phyloP scores from a whole-genome alignment of 1,140 invertebrate genomes.

The Philopotamus ludificatus region DNA sequence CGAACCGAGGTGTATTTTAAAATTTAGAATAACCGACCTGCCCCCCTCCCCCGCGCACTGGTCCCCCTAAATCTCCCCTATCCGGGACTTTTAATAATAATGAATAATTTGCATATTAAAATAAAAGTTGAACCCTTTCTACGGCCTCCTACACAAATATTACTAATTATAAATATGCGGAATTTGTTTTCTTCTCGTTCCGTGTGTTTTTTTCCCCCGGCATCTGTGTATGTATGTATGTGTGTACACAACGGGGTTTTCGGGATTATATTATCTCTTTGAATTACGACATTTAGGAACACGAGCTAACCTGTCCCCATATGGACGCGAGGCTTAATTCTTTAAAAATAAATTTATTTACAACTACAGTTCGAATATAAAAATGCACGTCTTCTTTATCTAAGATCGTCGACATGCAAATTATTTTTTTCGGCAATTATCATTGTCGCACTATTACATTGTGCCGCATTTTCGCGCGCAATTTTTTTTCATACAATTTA shows the following conservation, averaged over 20 bases:
- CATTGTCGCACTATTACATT: no score
- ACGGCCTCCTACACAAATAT: slow-evolving; percentile 31
- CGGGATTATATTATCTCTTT: slow-evolving; percentile 31
- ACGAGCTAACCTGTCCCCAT: neutral
- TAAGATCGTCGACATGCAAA: no score
- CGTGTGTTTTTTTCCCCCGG: slow-evolving; percentile 2
- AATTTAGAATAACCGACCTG: slow-evolving; percentile 40
- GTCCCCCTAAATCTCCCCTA: slow-evolving; percentile 27
- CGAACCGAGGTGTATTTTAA: slow-evolving; percentile 40
- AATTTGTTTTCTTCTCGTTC: slow-evolving; percentile 32
- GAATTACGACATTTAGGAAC: slow-evolving; percentile 27
- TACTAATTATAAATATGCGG: slow-evolving; percentile 42
- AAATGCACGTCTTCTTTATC: no score
- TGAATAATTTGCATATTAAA: slow-evolving; percentile 43
- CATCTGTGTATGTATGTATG: neutral
- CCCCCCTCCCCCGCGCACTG: neutral
- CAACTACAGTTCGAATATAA: no score
- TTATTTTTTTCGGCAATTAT: no score
- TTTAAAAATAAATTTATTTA: no score
- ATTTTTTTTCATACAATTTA: slow-evolving; percentile 11
- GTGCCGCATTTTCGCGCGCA: no score
- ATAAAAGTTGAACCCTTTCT: slow-evolving; percentile 41
- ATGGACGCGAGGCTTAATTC: neutral
- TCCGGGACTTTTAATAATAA: slow-evolving; percentile 43
- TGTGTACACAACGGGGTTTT: slow-evolving; percentile 11